Base-by-base conservation (phyloP, 2,888 invertebrate genomes). In the Hedya salicella region DNA sequence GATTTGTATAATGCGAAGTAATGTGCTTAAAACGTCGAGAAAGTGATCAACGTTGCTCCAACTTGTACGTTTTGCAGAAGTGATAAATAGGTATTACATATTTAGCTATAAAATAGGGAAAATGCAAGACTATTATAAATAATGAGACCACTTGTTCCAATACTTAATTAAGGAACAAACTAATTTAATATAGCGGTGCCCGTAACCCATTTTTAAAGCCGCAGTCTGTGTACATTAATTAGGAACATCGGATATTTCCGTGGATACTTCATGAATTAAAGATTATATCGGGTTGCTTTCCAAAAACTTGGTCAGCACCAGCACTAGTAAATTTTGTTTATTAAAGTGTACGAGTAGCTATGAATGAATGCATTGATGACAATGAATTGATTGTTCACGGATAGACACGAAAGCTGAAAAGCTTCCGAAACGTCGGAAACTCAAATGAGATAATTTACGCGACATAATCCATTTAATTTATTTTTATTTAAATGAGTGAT, bases 221-320 rank as follows among this genome's bases (percentile, higher is more conserved):
- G 5, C 5, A 25, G 40, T 17, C 13, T 44, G 44, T 62, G 62
- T 62, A 53, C 52, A 53, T 62, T 62, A 53, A 62, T 62, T 62
- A 53, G 21, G 32, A 53, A 36, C 53, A 53, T 53, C 13, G 62
- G 53, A 21, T 36, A 21, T 53, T 62, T 53, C 13, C 13, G 46
- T 25, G 39, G 60, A 49, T 60, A 16, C 48, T n/a, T 60, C 39
- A 49, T 48, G 49, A 49, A 60, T 48, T 25, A 40, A 60, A 3
- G 25, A 60, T 46, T 36, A 17, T n/a, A 57, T 36, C 40, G 36
- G 36, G 57, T 59, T 48, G 46, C 44, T 57, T 44, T 32, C 17
- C 13, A 19, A 46, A 32, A 19, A 1, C 32, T 8, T 3, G 32
- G 39, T 39, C 39, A 59, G 9, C 46, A 2, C 11, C 39, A 59